phyloP scores from a whole-genome alignment of 2,113 vertebrate species.

The Paracanthobrama guichenoti region DNA sequence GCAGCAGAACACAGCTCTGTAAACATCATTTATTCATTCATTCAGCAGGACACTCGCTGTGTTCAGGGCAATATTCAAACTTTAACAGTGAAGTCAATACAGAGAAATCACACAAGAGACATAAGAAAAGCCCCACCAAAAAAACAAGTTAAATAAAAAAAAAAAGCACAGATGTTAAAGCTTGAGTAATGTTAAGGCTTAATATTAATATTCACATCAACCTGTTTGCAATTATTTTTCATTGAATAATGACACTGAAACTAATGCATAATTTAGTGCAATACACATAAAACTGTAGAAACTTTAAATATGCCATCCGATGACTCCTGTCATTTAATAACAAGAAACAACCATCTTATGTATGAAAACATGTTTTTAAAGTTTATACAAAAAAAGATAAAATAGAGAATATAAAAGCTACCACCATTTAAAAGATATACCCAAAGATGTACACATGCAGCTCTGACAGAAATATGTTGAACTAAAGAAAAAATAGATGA shows the following conservation, averaged over 20 bases:
- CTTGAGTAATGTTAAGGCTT: not conserved
- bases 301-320: not conserved
- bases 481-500: not conserved
- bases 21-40: conserved; percentile 57
- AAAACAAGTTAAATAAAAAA: not conserved
- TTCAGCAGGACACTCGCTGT: conserved; percentile 37
- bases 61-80: not conserved
- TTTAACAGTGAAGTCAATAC: conserved; percentile 21
- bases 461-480: not conserved
- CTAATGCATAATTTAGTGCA: not conserved
- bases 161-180: not conserved
- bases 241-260: not conserved
- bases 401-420: not conserved
- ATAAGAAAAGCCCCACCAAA: not conserved
- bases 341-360: not conserved
- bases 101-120: conserved; percentile 28
- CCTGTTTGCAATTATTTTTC: not conserved
- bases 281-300: not conserved
- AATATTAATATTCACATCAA: not conserved
- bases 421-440: not conserved
- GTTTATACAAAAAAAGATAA: not conserved
- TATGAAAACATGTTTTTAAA: not conserved
- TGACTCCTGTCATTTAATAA: not conserved
- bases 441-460: no score
- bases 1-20: conserved; percentile 24